Base-by-base conservation (phyloP, 2,113 vertebrate genomes). In the Micromys minutus region DNA sequence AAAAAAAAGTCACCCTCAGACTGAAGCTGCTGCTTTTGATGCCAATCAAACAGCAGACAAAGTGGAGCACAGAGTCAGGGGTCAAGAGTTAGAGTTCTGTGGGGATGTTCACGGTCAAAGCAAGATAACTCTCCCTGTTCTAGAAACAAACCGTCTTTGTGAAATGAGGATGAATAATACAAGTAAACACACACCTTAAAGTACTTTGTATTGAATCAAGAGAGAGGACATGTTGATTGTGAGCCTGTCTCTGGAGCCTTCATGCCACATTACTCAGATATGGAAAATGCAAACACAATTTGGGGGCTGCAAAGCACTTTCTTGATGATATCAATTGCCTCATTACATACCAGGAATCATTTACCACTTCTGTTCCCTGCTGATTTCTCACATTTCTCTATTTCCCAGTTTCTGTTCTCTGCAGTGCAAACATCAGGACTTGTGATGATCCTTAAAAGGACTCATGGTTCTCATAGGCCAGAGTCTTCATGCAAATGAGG, bases 401-500 rank as follows among this genome's bases (percentile, higher is more conserved):
- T 47, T 65, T 90, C 74, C 36, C 7, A 79, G 59, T 95, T 39
- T 5, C 84, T 67, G 65, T 63, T 61, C 74, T 39, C 84, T 95
- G 22, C 74, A 42, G 90, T 74, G 36, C 75, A 95, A 97, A 96
- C 93, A 89, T 47, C 89, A n/a, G 31, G n/a, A 21, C 47, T 63
- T 75, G 86, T 34, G n/a, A 59, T 36, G 63, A 50, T 91, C 76
- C 79, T 94, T 96, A 61, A 74, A 95, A 94, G 87, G 2, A 0
- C 5, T 69, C 72, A 13, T 11, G 67, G 91, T 67, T 95, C 80
- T 87, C 96, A 96, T 77, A 97, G 97, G 95, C 97, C 95, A 98
- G 97, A 97, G 94, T 91, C 87, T 89, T 96, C 91, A 97, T 71
- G 86, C 96, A 98, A 98, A 98, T 97, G 97, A 98, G 75, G 96